Percentiles rank a stretch among this genome's conserved stretches.
phyloP scores from a whole-genome alignment of 53 echinoderm and acorn worm genomes.

The Holothuria leucospilota region DNA sequence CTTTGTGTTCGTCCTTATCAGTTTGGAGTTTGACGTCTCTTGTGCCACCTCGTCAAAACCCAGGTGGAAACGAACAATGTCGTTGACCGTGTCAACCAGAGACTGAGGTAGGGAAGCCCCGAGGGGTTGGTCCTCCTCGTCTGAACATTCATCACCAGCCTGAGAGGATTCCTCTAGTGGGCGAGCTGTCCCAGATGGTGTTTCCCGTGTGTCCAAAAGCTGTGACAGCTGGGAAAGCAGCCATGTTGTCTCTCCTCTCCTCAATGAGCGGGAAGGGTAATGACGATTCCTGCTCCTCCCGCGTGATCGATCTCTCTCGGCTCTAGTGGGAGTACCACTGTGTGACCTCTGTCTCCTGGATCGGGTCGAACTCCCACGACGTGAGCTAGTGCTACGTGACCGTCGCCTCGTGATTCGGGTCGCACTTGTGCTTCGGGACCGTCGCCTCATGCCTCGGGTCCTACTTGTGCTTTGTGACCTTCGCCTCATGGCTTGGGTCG shows the following conservation, averaged over 20 bases:
- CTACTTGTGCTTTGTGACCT: neutral
- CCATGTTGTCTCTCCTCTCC: slow-evolving; percentile 1
- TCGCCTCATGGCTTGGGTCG: slow-evolving; percentile 2
- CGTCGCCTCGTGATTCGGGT: too few relatives aligned
- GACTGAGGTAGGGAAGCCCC: neutral
- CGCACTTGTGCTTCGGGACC: neutral
- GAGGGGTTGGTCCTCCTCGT: neutral
- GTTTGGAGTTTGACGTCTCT: neutral
- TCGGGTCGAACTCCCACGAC: neutral
- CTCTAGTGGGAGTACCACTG: neutral
- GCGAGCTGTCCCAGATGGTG: neutral
- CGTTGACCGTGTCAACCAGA: neutral
- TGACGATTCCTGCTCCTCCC: neutral
- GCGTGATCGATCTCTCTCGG: neutral
- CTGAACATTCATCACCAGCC: neutral
- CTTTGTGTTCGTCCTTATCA: slow-evolving; percentile 9
- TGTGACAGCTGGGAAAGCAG: slow-evolving; percentile 15
- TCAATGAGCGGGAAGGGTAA: neutral
- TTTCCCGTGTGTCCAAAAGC: neutral
- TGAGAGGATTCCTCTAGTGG: neutral
- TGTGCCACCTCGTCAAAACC: neutral
- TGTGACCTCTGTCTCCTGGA: neutral
- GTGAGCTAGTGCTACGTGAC: too few relatives aligned
- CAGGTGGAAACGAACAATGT: slow-evolving; percentile 5
- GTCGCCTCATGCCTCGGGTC: neutral